Conservation (phyloP, 1,140 invertebrate genomes). For the Drosophila lacteicornis region DNA sequence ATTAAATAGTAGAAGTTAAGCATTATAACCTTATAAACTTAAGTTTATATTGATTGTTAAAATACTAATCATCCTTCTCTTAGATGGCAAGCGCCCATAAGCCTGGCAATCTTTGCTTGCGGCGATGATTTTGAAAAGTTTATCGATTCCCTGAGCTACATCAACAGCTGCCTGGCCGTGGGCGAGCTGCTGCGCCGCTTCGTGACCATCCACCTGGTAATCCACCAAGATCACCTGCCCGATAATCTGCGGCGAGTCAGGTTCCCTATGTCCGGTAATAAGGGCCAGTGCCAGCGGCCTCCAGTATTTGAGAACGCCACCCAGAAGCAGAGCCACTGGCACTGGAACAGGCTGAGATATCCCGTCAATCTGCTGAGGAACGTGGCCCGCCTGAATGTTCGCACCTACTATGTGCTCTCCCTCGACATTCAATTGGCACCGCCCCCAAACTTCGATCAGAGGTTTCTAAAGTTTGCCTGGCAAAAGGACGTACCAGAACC, state of each 20-base stretch:
- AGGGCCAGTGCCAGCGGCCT: not conserved
- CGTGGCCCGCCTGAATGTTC: conserved; percentile 32
- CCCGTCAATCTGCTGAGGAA: conserved; percentile 45
- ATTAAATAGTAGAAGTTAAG: not conserved
- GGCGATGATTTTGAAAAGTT: conserved; percentile 88
- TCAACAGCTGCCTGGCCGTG: conserved; percentile 87
- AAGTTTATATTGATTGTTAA: too few species aligned
- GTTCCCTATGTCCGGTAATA: conserved; percentile 61
- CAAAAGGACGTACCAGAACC: conserved; percentile 1
- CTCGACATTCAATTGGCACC: conserved; percentile 43
- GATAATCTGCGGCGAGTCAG: conserved; percentile 87
- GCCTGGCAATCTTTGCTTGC: conserved; percentile 90
- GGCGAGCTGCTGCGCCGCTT: conserved; percentile 88
- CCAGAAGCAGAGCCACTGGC: conserved; percentile 17
- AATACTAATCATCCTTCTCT: not conserved
- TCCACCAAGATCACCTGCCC: conserved; percentile 91
- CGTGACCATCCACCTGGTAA: conserved; percentile 94
- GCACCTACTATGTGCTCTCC: conserved; percentile 37
- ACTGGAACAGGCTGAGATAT: conserved; percentile 13
- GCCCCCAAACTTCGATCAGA: conserved; percentile 12
- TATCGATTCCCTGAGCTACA: conserved; percentile 88
- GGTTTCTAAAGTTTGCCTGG: conserved; percentile 22
- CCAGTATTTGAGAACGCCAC: not conserved
- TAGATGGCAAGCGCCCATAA: conserved; percentile 89
- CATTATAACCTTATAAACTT: not conserved